These are phyloP conservation scores for Catalaphyllia jardinei DNA, from an alignment of 64 coral and sea anemone species.

Conservation along the genomic window DNA sequence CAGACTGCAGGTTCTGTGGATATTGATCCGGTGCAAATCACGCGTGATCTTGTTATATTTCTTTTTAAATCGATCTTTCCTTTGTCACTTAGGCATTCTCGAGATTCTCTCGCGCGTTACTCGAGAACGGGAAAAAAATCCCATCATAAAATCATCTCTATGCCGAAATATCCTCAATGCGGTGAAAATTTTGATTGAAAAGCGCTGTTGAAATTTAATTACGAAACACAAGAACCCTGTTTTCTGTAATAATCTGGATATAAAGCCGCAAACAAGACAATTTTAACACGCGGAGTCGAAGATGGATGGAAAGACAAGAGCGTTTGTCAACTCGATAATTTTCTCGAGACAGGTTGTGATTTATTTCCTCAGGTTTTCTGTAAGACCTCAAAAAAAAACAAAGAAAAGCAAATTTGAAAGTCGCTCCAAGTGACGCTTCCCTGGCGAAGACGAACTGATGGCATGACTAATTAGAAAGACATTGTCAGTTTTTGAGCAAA, in stretches of 20 bases:
- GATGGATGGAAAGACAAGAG: background rate
- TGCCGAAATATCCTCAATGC: background rate
- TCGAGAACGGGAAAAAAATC: background rate
- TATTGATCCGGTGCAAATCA: conserved; percentile 25
- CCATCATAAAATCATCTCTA: background rate
- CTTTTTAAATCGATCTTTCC: conserved; percentile 38
- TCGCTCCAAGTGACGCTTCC: background rate
- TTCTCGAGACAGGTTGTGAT: background rate
- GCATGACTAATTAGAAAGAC: conserved; percentile 36
- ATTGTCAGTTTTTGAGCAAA: conserved; percentile 45
- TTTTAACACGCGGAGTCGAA: background rate
- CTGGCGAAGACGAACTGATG: conserved; percentile 7
- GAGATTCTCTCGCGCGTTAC: background rate
- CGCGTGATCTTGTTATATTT: conserved; percentile 19
- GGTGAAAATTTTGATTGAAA: conserved; percentile 23
- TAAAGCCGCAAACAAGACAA: conserved; percentile 34
- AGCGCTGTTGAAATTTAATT: conserved; percentile 49
- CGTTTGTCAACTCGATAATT: background rate
- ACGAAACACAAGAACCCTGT: conserved; percentile 16
- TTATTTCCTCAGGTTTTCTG: background rate
- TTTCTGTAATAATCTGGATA: conserved; percentile 21
- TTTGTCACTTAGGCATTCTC: background rate
- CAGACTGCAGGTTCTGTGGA: conserved; percentile 17
- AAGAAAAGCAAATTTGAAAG: background rate
- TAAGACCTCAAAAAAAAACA: background rate